Evolutionary conservation across 2,888 invertebrate species (phyloP), one percentile per base, ranked within the genome.

Genomic region (Acleris emargana): DNA sequence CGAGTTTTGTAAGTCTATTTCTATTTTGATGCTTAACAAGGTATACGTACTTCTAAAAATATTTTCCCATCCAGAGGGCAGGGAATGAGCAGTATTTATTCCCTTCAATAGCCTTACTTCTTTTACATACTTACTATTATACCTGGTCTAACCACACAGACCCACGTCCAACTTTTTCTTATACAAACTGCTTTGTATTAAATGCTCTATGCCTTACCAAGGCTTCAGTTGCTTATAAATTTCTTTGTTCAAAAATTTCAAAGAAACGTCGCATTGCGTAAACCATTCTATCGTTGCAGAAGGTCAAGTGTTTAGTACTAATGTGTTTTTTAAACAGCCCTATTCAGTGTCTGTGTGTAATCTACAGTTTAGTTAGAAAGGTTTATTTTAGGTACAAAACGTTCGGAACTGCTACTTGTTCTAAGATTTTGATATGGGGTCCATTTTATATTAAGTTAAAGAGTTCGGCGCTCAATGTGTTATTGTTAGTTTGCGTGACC

Each of bases 191-290:
- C 38, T 38, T 38, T 38, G 38, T 38, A 38, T 13, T 54, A 54
- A 64, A 64, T 52, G 58, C 32, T 58, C 52, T 38, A 43, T 55
- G 25, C 28, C 58, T n/a, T 38, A 58, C 60, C 66, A 66, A 66
- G 66, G 60, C 32, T 61, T 60, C 51, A 45, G 45, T 45, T 45
- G 51, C 49, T 66, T 52, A 61, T 57, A 66, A 60, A 50, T 55
- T 57, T 66, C 60, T 57, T 66, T 66, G 60, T 61, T 57, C 25
- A 47, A 53, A 63, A 47, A 5, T 57, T 66, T 52, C 57, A 69
- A 71, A 72, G 76, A 76, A 78, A 73, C 75, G 79, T 76, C 82
- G 82, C 82, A 81, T 68, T 80, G 81, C 81, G 84, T 75, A 80
- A 59, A 63, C 68, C 68, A 72, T 74, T 74, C 71, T 72, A 61